A percentile compares a stretch with the other conserved stretches of the same genome.
Conservation (phyloP, 2,797 vertebrate species). For the Epinephelus malabaricus region DNA sequence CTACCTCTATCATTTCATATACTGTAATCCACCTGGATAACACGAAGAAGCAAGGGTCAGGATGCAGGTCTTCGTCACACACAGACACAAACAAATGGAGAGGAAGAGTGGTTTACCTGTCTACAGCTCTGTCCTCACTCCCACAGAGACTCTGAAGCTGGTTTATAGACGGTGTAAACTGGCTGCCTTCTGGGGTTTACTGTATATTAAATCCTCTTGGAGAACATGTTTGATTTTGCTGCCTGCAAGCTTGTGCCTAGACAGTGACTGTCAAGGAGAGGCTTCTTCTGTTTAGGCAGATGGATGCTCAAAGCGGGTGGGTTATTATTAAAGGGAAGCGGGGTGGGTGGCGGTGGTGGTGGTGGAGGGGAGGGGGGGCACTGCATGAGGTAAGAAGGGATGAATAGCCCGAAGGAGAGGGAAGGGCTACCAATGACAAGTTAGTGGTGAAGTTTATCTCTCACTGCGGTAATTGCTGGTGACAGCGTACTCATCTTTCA, state of each 20-base stretch:
- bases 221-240: constrained; percentile 51
- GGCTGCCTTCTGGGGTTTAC: constrained; percentile 56
- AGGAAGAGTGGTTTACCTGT: constrained; percentile 72
- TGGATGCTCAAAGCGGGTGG: constrained; percentile 61
- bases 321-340: constrained; percentile 68
- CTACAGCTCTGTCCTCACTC: constrained; percentile 54
- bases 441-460: constrained; percentile 62
- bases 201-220: constrained; percentile 69
- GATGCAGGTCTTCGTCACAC: constrained; percentile 16
- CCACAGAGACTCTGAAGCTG: constrained; percentile 39
- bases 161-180: constrained; percentile 51
- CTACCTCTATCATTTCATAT: constrained; percentile 13
- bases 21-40: constrained; percentile 42
- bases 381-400: constrained; percentile 59
- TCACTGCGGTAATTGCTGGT: constrained; percentile 62
- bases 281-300: constrained; percentile 63
- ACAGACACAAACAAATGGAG: constrained; percentile 40
- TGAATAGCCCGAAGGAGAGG: constrained; percentile 61
- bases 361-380: neutral
- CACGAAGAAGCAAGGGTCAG: constrained; percentile 11
- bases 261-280: constrained; percentile 61
- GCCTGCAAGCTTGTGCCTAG: constrained; percentile 50
- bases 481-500: constrained; percentile 62
- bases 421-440: constrained; percentile 71
- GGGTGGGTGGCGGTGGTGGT: neutral